These are phyloP conservation scores for Neoascia interrupta DNA, from an alignment of 2,888 invertebrate genomes.

Conservation along the genomic window DNA sequence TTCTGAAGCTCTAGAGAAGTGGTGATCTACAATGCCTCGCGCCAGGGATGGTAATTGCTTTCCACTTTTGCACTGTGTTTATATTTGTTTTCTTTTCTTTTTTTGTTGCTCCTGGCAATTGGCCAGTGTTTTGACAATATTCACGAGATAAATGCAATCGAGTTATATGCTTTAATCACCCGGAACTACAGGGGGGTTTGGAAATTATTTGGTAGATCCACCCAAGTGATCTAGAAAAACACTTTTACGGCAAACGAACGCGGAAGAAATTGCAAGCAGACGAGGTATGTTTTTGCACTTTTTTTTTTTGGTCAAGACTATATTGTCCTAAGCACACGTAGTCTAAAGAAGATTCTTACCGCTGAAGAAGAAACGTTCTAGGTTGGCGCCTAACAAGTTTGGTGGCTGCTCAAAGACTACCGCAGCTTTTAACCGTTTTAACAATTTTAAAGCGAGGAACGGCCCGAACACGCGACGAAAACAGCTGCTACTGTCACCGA, in stretches of 20 bases:
- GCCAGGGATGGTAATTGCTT: conserved; percentile 13
- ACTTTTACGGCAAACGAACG: too few relatives aligned
- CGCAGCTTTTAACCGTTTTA: conserved; percentile 58
- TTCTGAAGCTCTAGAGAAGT: too few relatives aligned
- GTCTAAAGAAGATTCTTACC: neutral
- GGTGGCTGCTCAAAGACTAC: conserved; percentile 66
- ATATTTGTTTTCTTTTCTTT: neutral
- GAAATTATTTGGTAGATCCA: neutral
- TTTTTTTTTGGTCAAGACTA: too few relatives aligned
- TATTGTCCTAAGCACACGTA: neutral
- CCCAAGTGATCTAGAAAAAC: neutral
- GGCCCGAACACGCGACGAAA: conserved; percentile 25
- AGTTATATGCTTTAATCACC: conserved; percentile 7
- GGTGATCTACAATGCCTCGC: neutral
- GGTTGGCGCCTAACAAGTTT: conserved; percentile 52
- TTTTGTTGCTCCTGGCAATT: conserved; percentile 20
- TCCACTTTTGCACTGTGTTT: conserved; percentile 27
- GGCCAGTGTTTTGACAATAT: conserved; percentile 15
- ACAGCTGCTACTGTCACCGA: conserved; percentile 54
- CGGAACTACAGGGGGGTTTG: conserved; percentile 8
- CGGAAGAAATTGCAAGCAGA: too few relatives aligned
- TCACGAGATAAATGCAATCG: neutral
- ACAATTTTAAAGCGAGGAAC: conserved; percentile 59
- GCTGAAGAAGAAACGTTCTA: conserved; percentile 43
- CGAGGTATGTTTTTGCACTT: too few relatives aligned